A percentile compares a stretch with the other conserved stretches of the same genome.
Evolutionary conservation across 2,113 vertebrate genomes (phyloP).

Genomic region (Dipodomys stephensi): DNA sequence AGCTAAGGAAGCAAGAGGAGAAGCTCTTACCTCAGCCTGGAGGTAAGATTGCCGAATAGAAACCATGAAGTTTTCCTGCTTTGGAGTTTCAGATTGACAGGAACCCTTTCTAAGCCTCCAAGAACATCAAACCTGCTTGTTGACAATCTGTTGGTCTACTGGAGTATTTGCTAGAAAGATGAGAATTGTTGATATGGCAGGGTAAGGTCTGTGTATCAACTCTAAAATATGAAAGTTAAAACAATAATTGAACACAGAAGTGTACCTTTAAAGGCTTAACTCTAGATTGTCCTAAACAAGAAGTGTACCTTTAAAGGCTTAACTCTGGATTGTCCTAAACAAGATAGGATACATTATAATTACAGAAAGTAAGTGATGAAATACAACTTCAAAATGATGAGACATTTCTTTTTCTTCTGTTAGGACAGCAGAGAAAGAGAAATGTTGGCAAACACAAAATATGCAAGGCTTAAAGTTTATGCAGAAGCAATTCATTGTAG

Average conservation of each 20-base stretch:
- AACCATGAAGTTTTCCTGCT: not conserved
- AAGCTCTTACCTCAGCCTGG: not conserved
- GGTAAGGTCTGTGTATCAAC: not conserved
- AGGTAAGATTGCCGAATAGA: not conserved
- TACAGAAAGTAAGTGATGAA: not conserved
- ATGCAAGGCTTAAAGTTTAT: not conserved
- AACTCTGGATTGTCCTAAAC: not conserved
- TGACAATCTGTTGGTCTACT: not conserved
- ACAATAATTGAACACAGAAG: not conserved
- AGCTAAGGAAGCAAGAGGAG: not conserved
- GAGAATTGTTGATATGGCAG: not conserved
- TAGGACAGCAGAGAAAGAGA: not conserved
- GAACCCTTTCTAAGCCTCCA: not conserved
- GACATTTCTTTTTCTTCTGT: no score
- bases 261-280: not conserved
- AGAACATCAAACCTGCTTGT: not conserved
- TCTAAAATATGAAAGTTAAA: not conserved
- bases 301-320: not conserved
- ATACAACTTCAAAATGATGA: not conserved
- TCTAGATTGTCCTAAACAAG: not conserved
- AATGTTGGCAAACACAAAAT: not conserved
- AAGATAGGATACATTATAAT: not conserved
- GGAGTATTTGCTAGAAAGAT: not conserved
- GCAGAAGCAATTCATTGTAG: not conserved
- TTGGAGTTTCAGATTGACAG: not conserved